Evolutionary conservation across 1,140 invertebrate genomes (phyloP), one percentile per base, ranked within the genome.

Genomic region (Elysia chlorotica): DNA sequence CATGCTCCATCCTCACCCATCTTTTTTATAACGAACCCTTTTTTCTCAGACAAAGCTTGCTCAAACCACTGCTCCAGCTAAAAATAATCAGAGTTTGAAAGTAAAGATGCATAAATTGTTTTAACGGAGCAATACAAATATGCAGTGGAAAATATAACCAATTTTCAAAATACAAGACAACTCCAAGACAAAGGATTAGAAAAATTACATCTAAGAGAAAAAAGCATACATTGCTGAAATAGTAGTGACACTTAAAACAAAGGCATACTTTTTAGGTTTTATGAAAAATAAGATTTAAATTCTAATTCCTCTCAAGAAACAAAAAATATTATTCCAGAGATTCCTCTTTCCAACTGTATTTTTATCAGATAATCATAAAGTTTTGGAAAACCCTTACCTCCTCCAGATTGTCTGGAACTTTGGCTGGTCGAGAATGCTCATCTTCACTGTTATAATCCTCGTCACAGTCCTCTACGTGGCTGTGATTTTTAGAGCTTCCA

Each of bases 1-100:
- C 95, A 97, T 31, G 95, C 95, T n/a, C 95, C 96, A 88, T 97
- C 95, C 86, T 96, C 94, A 70, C 91, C 92, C 91, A 97, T 96
- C 76, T 93, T 91, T 83, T 95, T 96, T n/a, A 97, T 92, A 65
- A 92, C 89, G 79, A 93, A 93, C 54, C 94, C 94, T 74, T 85
- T 83, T 71, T 86, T 86, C 53, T 88, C 86, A 77, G 88, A 86
- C 66, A 90, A 72, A 4, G 84, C 76, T 73, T 83, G 75, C 62
- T 85, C 86, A 85, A 90, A 90, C 71, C 83, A 81, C 33, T 71
- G 72, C 72, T 90, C 89, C 68, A 89, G 75, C 89, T 90, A 66
- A 63, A 83, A 74, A 48, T 65, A 69, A 57, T 59, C 67, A 69
- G 14, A 14, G 19, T 33, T 48, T 48, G n/a, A 48, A 48, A 48